These are phyloP conservation scores for Odocoileus virginianus DNA, from an alignment of 2,113 vertebrate genomes.

Conservation along the genomic window DNA sequence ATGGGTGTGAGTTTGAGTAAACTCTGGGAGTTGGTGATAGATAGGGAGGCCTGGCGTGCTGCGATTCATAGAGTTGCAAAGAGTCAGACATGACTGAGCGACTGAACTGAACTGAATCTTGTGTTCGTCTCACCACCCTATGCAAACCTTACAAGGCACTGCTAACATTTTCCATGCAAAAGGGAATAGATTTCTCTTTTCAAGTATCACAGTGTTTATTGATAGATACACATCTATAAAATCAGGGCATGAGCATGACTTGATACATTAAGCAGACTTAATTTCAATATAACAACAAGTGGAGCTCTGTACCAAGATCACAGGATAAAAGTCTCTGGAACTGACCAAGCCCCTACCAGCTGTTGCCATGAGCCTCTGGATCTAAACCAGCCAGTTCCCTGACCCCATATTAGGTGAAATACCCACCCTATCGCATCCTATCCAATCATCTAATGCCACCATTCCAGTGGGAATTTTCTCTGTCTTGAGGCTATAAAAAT, in stretches of 20 bases:
- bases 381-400: background rate
- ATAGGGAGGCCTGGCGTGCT: no score
- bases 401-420: background rate
- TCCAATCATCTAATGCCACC: background rate
- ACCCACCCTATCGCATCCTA: background rate
- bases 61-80: no score
- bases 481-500: background rate
- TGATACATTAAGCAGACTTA: slow-evolving; percentile 91
- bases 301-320: background rate
- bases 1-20: no score
- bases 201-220: slow-evolving; percentile 95
- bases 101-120: background rate
- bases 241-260: slow-evolving; percentile 91
- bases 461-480: background rate
- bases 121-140: background rate
- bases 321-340: background rate
- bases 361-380: background rate
- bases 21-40: no score
- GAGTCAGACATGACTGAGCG: accelerated
- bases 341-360: background rate
- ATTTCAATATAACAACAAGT: slow-evolving; percentile 85
- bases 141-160: background rate
- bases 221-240: slow-evolving; percentile 90
- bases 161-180: background rate
- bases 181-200: slow-evolving; percentile 34